Base-by-base conservation (phyloP, 92 coral and sea anemone species). In the Parazoanthus darwini region DNA sequence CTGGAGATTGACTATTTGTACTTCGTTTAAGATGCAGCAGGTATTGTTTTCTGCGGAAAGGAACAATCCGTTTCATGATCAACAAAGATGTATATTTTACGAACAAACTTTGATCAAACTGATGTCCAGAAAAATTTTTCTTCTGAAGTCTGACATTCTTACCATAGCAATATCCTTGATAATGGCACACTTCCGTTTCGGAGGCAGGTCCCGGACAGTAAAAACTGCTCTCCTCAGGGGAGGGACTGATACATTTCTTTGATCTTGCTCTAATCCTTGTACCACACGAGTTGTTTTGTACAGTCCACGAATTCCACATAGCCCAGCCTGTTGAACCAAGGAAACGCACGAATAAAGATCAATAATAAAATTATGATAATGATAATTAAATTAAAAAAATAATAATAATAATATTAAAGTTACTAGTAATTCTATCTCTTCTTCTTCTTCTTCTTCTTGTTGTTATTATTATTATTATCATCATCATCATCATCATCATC, bases 1-100 rank as follows among this genome's bases (percentile, higher is more conserved):
- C 65, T 44, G 77, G 0, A 84, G 87, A 33, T 84, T 84, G 23
- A 20, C 68, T 71, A 71, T 44, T 84, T 65, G 87, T 16, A 84
- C 87, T n/a, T 71, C 46, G 56, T 84, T 8, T 43, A 84, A 84
- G 63, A 84, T 70, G 39, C 87, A 84, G 68, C 87, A 84, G 44
- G 6, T 84, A 16, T 6, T 20, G 67, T 8, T 15, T 25, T n/a
- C 87, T 84, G 39, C 37, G 36, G 43, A 46, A 43, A 63, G n/a
- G 68, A 63, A 63, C 0, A 18, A 18, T 63, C 68, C 2, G 4
- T 0, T 18, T 18, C 7, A 7, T 63, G 6, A 63, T 18, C 7
- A 58, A 46, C 51, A 58, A 14, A 13, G 18, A 14, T 58, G 66
- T 13, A 13, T 58, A 18, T 13, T 46, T 39, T 39, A 0, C 0